Evolutionary conservation across 2,113 vertebrate genomes (phyloP), one percentile per base, ranked within the genome.

Genomic region (Galeopterus variegatus): DNA sequence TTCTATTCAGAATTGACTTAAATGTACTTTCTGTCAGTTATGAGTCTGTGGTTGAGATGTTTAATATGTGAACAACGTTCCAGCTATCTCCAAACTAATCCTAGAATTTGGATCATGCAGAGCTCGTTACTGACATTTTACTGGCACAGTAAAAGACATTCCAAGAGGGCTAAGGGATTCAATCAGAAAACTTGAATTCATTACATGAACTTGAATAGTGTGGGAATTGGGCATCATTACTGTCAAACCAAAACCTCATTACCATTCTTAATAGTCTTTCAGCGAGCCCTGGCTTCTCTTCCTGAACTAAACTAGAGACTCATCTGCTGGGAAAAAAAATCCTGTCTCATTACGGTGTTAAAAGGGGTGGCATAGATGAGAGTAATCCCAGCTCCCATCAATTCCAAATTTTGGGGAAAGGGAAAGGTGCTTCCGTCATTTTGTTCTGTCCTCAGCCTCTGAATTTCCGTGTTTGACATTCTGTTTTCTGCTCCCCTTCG

Each of bases 401-500:
- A 94, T 77, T 92, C 28, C n/a, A 0, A 76, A 8, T 84, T 97
- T 96, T 88, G 79, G 83, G 72, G 87, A 94, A 94, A 96, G 92
- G 62, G 90, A 73, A 96, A 87, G 65, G 8, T 56, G 13, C 84
- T 88, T 21, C 86, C 41, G 13, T 91, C 58, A 58, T 97, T 97
- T 94, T 60, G 1, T 11, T 97, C 89, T 98, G 85, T 95, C 95
- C 50, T 84, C 94, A 12, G 95, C 21, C 36, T 97, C 75, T 98
- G 94, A 97, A 80, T 72, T 52, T 94, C 87, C 95, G 56, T 73
- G 95, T 3, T 94, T 98, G 97, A 97, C 48, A 9, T 85, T 97
- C 87, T 96, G 86, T 97, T 94, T 98, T 98, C 85, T 97, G 95
- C 97, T 81, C 60, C 90, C 85, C 82, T 96, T 98, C 80, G 90